These are phyloP conservation scores for Solea senegalensis DNA, from an alignment of 2,113 vertebrate genomes.

Conservation along the genomic window DNA sequence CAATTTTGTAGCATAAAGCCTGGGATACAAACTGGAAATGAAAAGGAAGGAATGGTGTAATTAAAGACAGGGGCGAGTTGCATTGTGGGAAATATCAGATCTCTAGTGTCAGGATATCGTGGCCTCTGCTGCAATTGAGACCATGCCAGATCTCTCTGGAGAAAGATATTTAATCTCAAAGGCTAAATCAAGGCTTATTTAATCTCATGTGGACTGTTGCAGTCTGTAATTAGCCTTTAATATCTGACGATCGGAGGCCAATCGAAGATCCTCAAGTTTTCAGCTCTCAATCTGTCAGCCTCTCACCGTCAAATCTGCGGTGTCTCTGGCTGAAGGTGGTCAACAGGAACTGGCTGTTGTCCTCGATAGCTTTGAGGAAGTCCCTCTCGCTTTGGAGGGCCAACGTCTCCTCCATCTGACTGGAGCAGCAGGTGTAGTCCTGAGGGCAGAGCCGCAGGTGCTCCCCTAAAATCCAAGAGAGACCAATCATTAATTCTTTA, in stretches of 20 bases:
- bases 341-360: slow-evolving; percentile 85
- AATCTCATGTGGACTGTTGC: too few relatives aligned
- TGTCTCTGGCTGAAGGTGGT: slow-evolving; percentile 86
- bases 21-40: neutral
- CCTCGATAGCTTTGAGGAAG: slow-evolving; percentile 83
- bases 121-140: neutral
- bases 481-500: neutral
- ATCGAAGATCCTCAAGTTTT: too few relatives aligned
- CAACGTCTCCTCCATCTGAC: slow-evolving; percentile 87
- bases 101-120: neutral
- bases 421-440: slow-evolving; percentile 92
- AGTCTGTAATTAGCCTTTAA: too few relatives aligned
- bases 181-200: too few relatives aligned
- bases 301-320: slow-evolving; percentile 87
- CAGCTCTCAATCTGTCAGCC: neutral
- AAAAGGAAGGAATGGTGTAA: neutral
- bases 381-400: slow-evolving; percentile 83
- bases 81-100: slow-evolving; percentile 10
- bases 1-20: neutral
- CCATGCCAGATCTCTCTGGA: too few relatives aligned
- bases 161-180: too few relatives aligned
- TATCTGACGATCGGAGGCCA: too few relatives aligned
- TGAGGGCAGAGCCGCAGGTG: slow-evolving; percentile 89
- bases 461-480: slow-evolving; percentile 79
- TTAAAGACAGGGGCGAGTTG: neutral